Evolutionary conservation across 2,113 vertebrate genomes (phyloP), one percentile per base, ranked within the genome.

Genomic region (Taxidea taxus): DNA sequence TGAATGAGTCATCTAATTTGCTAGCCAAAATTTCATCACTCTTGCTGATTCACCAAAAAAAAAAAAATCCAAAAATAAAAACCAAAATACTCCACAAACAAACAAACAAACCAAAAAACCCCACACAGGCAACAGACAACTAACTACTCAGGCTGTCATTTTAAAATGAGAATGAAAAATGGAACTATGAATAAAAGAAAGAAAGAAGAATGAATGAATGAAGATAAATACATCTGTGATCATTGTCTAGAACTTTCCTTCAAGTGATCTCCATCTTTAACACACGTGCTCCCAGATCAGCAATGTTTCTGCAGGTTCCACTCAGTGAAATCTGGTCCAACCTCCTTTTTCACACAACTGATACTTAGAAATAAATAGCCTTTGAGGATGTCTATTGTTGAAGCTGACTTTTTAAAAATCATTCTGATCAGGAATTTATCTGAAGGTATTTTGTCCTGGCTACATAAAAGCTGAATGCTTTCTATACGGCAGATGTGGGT

Each of bases 181-280:
- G 51, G 72, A 72, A 90, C 42, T 47, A 80, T 64, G 29, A 77
- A 92, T 37, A 75, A 83, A 88, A 77, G 23, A 68, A 81, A 80
- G 37, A 68, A 60, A 58, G 39, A 78, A 75, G 25, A 42, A 64
- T 7, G 62, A 44, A 66, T 7, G n/a, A 56, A 31, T 25, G 44
- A 87, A 5, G 20, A 82, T 14, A 51, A 87, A 58, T 54, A 21
- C 16, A 31, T 89, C 44, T 54, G 29, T 21, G 9, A 42, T 23
- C 62, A 14, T 66, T 72, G 18, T 85, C 72, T 72, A 91, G 90
- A 87, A 75, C 56, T 64, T 96, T 95, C 81, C 34, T 78, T 94
- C 51, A 54, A 21, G 56, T 27, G 13, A 74, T 23, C 34, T n/a
- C 64, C 64, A 44, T 74, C 82, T 16, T 83, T 34, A 60, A 49